Conservation (phyloP, 2,888 invertebrate species). For the Sesia apiformis region DNA sequence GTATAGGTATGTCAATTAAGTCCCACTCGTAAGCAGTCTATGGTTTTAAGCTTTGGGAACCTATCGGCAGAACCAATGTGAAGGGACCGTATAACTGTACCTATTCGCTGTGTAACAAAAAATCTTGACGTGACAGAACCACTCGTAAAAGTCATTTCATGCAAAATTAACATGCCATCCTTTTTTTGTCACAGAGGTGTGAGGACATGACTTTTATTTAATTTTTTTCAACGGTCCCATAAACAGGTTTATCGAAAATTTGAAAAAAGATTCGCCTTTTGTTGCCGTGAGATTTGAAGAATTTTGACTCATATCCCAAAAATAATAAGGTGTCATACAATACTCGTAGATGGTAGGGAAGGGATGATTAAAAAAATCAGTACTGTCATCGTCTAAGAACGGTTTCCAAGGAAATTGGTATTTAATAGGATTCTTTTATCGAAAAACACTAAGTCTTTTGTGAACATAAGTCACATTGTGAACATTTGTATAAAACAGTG, state of each 20-base stretch:
- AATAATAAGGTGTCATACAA: not conserved
- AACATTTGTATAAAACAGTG: no score
- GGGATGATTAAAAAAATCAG: conserved; percentile 8
- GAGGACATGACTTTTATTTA: conserved; percentile 32
- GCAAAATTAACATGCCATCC: conserved; percentile 54
- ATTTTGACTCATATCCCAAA: not conserved
- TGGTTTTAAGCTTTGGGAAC: no score
- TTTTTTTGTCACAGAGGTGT: conserved; percentile 35
- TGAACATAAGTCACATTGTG: not conserved
- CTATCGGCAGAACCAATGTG: no score
- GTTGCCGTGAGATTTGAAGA: not conserved
- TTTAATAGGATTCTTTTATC: not conserved
- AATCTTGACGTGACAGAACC: not conserved
- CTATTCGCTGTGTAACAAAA: no score
- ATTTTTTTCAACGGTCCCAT: conserved; percentile 38
- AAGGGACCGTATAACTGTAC: no score
- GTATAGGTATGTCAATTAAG: no score
- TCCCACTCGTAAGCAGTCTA: no score
- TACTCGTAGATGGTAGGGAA: not conserved
- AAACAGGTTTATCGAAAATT: conserved; percentile 1
- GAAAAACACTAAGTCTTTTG: not conserved
- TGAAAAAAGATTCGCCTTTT: not conserved
- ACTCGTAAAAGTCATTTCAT: conserved; percentile 48
- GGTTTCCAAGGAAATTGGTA: conserved; percentile 26
- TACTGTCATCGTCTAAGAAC: conserved; percentile 38